Evolutionary conservation across 2,113 vertebrate species (phyloP).

Genomic region (Lagopus muta): DNA sequence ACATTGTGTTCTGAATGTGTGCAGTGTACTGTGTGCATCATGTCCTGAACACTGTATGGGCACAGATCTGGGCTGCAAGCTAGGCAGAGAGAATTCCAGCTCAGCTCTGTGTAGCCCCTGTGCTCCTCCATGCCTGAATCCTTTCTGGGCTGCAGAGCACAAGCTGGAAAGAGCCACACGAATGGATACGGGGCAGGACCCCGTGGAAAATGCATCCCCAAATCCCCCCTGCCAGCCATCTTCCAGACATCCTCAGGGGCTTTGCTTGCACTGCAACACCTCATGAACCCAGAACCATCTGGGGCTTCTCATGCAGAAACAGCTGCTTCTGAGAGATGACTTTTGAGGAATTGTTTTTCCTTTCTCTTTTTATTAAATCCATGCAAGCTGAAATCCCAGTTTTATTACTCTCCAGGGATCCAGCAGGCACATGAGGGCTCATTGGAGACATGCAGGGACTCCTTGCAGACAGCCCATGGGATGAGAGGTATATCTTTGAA

Average conservation of each 20-base stretch:
- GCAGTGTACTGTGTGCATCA: background rate
- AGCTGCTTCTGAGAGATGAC: background rate
- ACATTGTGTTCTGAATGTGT: accelerated
- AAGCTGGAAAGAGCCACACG: accelerated
- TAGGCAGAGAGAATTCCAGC: background rate
- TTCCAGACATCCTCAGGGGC: accelerated
- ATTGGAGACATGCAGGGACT: background rate
- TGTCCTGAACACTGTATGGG: accelerated
- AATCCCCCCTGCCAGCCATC: background rate
- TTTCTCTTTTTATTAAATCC: background rate
- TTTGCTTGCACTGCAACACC: accelerated
- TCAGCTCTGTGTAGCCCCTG: background rate
- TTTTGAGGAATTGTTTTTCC: background rate
- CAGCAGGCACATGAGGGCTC: background rate
- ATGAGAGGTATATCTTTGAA: background rate
- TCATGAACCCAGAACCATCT: accelerated
- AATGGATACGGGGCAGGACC: accelerated
- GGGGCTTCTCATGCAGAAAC: background rate
- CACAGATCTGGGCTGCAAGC: background rate
- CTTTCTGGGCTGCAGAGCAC: accelerated
- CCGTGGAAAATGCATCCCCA: background rate
- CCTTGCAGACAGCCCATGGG: background rate
- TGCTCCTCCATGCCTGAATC: background rate
- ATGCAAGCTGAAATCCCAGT: background rate
- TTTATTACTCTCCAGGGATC: background rate